These are phyloP conservation scores for Apogon talboti DNA, from an alignment of 2,797 vertebrate species.

Conservation along the genomic window DNA sequence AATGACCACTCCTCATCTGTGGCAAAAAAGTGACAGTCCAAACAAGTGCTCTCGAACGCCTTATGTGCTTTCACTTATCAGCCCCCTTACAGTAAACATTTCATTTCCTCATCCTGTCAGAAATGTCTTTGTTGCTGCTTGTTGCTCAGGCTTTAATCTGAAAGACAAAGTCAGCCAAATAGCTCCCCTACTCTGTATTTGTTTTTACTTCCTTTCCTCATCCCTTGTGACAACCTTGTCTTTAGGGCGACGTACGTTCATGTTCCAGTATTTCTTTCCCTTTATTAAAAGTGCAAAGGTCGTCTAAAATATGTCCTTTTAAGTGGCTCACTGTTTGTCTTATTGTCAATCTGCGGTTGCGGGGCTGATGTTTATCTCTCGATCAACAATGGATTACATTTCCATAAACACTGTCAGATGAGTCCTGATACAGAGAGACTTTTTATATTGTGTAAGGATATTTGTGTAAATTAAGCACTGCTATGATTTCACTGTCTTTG, in stretches of 20 bases:
- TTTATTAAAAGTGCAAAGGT: slow-evolving; percentile 61
- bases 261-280: slow-evolving; percentile 62
- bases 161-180: slow-evolving; percentile 83
- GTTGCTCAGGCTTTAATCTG: slow-evolving; percentile 84
- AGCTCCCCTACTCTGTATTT: slow-evolving; percentile 68
- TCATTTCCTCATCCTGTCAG: slow-evolving; percentile 86
- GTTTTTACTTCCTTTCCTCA: slow-evolving; percentile 66
- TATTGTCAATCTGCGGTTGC: slow-evolving; percentile 75
- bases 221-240: slow-evolving; percentile 73
- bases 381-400: slow-evolving; percentile 82
- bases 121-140: slow-evolving; percentile 78
- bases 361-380: slow-evolving; percentile 86
- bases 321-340: slow-evolving; percentile 68
- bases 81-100: slow-evolving; percentile 81
- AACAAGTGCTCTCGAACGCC: slow-evolving; percentile 65
- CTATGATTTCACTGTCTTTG: slow-evolving; percentile 76
- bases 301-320: slow-evolving; percentile 61
- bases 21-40: slow-evolving; percentile 65
- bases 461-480: slow-evolving; percentile 78
- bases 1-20: slow-evolving; percentile 54
- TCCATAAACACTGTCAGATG: slow-evolving; percentile 82
- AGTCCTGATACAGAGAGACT: slow-evolving; percentile 48
- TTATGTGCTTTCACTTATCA: slow-evolving; percentile 71
- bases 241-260: slow-evolving; percentile 62
- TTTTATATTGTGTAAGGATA: slow-evolving; percentile 52